A percentile compares a stretch with the other conserved stretches of the same genome.
Evolutionary conservation across 2,888 invertebrate genomes (phyloP).

Genomic region (Venusia cambrica): DNA sequence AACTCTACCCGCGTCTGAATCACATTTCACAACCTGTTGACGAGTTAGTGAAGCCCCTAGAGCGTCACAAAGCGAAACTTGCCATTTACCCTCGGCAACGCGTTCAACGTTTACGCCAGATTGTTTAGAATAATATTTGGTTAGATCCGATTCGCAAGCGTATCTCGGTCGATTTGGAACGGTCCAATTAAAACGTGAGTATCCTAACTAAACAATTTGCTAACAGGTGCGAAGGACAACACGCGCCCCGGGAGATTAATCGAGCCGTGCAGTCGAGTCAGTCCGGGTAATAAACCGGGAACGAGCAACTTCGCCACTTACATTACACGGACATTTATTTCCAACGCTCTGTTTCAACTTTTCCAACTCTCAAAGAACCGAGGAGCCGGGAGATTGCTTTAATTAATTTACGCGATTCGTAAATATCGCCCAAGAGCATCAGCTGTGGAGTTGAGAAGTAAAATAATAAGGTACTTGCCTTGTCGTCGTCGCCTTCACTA

Average conservation of each 20-base stretch:
- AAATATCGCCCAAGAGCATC: constrained; percentile 48
- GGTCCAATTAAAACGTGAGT: constrained; percentile 38
- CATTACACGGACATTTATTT: constrained; percentile 76
- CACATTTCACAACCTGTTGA: constrained; percentile 76
- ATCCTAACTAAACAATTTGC: constrained; percentile 41
- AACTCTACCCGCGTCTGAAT: constrained; percentile 63
- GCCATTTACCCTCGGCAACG: constrained; percentile 21
- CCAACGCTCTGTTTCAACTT: constrained; percentile 68
- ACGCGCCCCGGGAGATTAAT: constrained; percentile 59
- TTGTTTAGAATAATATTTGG: constrained; percentile 31
- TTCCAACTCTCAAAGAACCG: constrained; percentile 58
- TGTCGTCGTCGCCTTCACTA: constrained; percentile 96
- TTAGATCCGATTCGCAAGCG: constrained; percentile 25
- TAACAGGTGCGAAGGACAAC: constrained; percentile 43
- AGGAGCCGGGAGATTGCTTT: constrained; percentile 49
- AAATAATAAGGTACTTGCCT: constrained; percentile 83
- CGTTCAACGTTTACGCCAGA: constrained; percentile 21
- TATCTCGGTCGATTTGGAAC: constrained; percentile 27
- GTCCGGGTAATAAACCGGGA: constrained; percentile 63
- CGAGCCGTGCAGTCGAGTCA: constrained; percentile 52
- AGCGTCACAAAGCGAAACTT: constrained; percentile 56
- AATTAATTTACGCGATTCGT: constrained; percentile 67
- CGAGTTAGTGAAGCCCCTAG: constrained; percentile 64
- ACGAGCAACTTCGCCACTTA: constrained; percentile 74
- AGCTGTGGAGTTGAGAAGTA: constrained; percentile 33